These are phyloP conservation scores for Ptyas mucosa DNA, from an alignment of 2,113 vertebrate species.

Conservation along the genomic window DNA sequence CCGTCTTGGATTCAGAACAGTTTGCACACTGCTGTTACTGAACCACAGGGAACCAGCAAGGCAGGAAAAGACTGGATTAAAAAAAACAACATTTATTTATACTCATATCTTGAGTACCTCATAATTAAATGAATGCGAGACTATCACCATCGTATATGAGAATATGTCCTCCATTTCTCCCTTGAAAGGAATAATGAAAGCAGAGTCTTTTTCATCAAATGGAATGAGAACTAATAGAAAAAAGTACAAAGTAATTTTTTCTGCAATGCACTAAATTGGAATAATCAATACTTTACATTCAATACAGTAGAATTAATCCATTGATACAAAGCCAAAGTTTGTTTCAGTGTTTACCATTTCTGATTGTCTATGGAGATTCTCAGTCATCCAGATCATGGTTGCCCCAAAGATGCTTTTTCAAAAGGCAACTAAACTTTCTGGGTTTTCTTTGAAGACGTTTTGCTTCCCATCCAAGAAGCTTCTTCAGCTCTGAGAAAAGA, in stretches of 20 bases:
- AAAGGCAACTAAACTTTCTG: too few species aligned
- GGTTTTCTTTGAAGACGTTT: too few species aligned
- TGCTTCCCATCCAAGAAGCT: too few species aligned
- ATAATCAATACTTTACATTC: not conserved
- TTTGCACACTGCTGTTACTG: not conserved
- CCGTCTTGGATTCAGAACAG: not conserved
- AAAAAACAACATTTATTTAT: not conserved
- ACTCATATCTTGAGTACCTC: not conserved
- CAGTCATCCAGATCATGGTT: too few species aligned
- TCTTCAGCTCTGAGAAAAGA: too few species aligned
- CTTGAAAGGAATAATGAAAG: not conserved
- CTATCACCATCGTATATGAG: not conserved
- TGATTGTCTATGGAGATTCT: not conserved
- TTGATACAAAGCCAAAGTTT: not conserved
- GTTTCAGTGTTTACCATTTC: not conserved
- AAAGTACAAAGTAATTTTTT: not conserved
- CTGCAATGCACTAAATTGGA: not conserved
- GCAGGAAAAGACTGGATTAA: not conserved
- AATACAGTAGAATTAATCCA: not conserved
- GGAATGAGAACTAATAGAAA: not conserved
- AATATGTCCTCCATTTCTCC: not conserved
- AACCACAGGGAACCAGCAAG: not conserved
- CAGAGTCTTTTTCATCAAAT: not conserved
- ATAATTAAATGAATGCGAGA: not conserved
- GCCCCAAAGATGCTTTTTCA: too few species aligned